phyloP scores from a whole-genome alignment of 2,888 invertebrate species.

The Andrena minutula region DNA sequence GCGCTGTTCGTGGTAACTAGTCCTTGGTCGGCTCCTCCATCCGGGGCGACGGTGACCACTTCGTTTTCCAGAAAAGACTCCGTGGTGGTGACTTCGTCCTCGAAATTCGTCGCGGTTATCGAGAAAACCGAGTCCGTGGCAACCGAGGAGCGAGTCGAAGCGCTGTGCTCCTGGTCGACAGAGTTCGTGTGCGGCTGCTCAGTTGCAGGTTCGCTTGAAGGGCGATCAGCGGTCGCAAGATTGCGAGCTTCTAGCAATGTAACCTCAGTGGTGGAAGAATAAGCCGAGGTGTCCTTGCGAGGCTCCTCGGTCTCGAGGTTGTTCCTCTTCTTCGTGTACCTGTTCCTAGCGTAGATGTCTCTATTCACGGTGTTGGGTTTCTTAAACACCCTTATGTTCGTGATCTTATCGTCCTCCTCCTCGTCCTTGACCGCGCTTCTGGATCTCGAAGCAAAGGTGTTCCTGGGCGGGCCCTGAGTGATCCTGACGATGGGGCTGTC shows the following conservation, averaged over 20 bases:
- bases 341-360: constrained; percentile 55
- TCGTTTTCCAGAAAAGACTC: constrained; percentile 35
- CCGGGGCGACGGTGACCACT: constrained; percentile 15
- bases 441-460: constrained; percentile 43
- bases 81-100: not conserved
- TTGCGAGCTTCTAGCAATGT: not conserved
- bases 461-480: constrained; percentile 45
- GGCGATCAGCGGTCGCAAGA: not conserved
- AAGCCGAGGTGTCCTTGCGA: not conserved
- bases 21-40: not conserved
- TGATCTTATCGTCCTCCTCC: constrained; percentile 61
- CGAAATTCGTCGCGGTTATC: not conserved
- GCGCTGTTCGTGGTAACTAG: not conserved
- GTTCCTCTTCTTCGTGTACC: constrained; percentile 58
- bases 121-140: not conserved
- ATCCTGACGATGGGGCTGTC: constrained; percentile 76
- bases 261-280: not conserved
- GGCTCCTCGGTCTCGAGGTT: constrained; percentile 25
- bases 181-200: constrained; percentile 20
- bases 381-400: constrained; percentile 73
- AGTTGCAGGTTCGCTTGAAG: not conserved
- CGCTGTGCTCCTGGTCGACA: constrained; percentile 19
- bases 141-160: not conserved
- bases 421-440: constrained; percentile 51
- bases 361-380: constrained; percentile 54